Conservation (phyloP, 2,797 vertebrate species). For the Sarcophilus harrisii region DNA sequence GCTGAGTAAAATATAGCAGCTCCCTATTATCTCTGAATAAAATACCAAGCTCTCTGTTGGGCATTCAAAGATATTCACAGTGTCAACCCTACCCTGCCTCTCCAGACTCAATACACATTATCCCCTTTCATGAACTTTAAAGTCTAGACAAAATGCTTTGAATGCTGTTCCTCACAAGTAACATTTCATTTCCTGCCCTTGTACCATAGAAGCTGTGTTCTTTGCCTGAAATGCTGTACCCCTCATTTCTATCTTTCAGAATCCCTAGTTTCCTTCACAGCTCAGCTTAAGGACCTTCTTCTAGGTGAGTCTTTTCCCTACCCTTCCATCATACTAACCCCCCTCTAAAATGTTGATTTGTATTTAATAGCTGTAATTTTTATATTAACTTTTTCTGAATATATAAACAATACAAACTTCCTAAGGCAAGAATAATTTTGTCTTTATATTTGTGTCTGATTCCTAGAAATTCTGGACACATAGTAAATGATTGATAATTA, state of each 20-base stretch:
- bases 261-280: neutral
- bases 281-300: neutral
- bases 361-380: neutral
- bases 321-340: neutral
- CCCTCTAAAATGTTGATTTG: neutral
- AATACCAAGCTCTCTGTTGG: neutral
- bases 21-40: neutral
- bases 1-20: neutral
- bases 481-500: neutral
- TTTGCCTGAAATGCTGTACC: neutral
- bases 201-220: neutral
- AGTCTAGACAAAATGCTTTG: neutral
- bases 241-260: neutral
- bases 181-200: neutral
- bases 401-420: neutral
- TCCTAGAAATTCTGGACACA: neutral
- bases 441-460: neutral
- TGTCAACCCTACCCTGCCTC: neutral
- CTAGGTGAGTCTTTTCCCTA: neutral
- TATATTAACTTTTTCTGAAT: neutral
- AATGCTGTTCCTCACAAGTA: neutral
- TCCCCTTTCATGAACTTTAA: neutral
- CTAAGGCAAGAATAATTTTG: neutral
- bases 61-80: neutral
- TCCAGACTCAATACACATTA: neutral